Conservation (phyloP, 2,888 invertebrate genomes). For the Diogma glabrata region DNA sequence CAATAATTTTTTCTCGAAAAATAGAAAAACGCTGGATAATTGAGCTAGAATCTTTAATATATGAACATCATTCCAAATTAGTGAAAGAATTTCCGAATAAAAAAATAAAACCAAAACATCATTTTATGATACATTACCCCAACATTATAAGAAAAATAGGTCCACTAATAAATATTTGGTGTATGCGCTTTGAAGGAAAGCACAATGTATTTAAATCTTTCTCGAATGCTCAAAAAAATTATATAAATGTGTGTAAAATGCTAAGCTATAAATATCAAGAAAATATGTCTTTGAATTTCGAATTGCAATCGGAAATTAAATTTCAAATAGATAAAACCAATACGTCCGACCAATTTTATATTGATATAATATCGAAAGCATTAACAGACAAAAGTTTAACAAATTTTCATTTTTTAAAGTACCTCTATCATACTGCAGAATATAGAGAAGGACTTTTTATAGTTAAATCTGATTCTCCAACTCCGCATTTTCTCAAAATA, state of each 20-base stretch:
- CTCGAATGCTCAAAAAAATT: not conserved
- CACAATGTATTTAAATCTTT: conserved; percentile 4
- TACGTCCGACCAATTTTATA: not conserved
- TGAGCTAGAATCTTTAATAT: not conserved
- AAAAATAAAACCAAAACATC: too few relatives aligned
- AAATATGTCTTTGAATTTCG: not conserved
- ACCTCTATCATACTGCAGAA: not conserved
- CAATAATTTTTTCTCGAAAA: not conserved
- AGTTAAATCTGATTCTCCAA: too few relatives aligned
- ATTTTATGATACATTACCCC: too few relatives aligned
- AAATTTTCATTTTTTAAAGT: not conserved
- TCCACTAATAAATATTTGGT: conserved; percentile 1
- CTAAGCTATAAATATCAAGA: not conserved
- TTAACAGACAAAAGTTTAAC: not conserved
- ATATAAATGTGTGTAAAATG: conserved; percentile 6
- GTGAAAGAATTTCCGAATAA: too few relatives aligned
- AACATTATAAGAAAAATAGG: not conserved
- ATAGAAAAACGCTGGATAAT: not conserved
- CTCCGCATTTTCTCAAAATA: too few relatives aligned
- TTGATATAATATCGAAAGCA: not conserved
- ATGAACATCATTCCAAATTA: too few relatives aligned
- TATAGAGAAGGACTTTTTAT: not conserved
- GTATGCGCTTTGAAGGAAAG: conserved; percentile 10
- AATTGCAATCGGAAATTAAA: not conserved
- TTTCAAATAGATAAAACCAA: not conserved